Base-by-base conservation (phyloP, 2,113 vertebrate species). In the Odontophorus gujanensis region DNA sequence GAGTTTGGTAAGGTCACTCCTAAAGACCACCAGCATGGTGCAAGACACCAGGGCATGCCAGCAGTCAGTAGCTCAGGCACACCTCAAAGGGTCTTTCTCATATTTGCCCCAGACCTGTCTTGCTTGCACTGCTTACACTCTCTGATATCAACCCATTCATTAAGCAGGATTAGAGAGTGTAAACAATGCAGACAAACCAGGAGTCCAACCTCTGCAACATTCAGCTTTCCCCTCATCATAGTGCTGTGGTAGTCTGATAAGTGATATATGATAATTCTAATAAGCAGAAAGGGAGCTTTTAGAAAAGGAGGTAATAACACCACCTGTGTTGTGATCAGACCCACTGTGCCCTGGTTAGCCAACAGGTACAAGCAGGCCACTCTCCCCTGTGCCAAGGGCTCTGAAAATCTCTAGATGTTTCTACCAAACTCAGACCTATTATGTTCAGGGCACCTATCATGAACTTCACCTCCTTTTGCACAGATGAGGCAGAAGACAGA, bases 151-250 rank as follows among this genome's bases (percentile, higher is more conserved):
- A 1, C 2, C 2, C 12, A 34, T 78, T 38, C 25, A 62, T 18
- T 62, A 24, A 62, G 36, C 9, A 16, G 36, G 61, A 63, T 28
- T 11, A 18, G 61, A 11, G 15, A 14, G 34, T 40, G 17, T 28
- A 28, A 63, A 40, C 38, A 40, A 19, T 34, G 21, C 1, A 76
- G 48, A 36, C 2, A 22, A 0, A 0, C 55, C 24, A 28, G 3
- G 4, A 53, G 40, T n/a, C 43, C 16, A 74, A 34, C 19, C 3
- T 11, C 30, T 51, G 14, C 40, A 81, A 22, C 18, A 6, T 58
- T 38, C 62, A 43, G 40, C 32, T 87, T 91, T 28, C 13, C 19
- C 4, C 65, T 45, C 34, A 25, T 20, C 7, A 1, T 8, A 3
- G 9, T 28, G 32, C 40, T 65, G 1, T 7, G 5, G 50, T 10